phyloP scores from a whole-genome alignment of 2,797 vertebrate species.

The Rhinella marina region DNA sequence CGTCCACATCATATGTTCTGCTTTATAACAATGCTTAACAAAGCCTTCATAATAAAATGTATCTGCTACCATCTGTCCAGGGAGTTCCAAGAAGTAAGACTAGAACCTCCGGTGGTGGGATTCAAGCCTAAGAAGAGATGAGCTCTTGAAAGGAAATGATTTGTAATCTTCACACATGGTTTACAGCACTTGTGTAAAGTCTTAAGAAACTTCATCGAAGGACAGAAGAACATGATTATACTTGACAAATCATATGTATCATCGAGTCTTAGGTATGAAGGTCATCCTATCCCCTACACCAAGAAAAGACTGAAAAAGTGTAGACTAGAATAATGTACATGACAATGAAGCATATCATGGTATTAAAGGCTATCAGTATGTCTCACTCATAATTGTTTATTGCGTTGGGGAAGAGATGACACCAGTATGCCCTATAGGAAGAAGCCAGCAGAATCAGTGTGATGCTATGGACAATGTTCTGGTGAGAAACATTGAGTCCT shows the following conservation, averaged over 20 bases:
- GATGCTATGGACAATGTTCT: background rate
- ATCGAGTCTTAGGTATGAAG: background rate
- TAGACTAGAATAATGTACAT: background rate
- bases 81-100: slow-evolving; percentile 36
- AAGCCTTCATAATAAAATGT: slow-evolving; percentile 32
- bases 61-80: slow-evolving; percentile 53
- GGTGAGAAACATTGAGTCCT: background rate
- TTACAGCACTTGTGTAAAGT: background rate
- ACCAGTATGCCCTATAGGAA: background rate
- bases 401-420: background rate
- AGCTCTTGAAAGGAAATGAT: slow-evolving; percentile 6
- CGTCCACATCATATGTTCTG: slow-evolving; percentile 65
- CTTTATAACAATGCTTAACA: slow-evolving; percentile 53
- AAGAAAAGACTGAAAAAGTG: background rate
- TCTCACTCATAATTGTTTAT: background rate
- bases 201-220: background rate
- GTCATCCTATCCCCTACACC: background rate
- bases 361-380: background rate
- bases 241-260: background rate
- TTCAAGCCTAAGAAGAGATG: slow-evolving; percentile 37
- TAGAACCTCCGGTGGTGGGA: slow-evolving; percentile 20
- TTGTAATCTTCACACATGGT: slow-evolving; percentile 27
- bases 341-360: background rate
- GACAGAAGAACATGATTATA: background rate
- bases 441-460: background rate